These are phyloP conservation scores for Chrysolina haemoptera DNA, from an alignment of 2,888 invertebrate species.

Conservation along the genomic window DNA sequence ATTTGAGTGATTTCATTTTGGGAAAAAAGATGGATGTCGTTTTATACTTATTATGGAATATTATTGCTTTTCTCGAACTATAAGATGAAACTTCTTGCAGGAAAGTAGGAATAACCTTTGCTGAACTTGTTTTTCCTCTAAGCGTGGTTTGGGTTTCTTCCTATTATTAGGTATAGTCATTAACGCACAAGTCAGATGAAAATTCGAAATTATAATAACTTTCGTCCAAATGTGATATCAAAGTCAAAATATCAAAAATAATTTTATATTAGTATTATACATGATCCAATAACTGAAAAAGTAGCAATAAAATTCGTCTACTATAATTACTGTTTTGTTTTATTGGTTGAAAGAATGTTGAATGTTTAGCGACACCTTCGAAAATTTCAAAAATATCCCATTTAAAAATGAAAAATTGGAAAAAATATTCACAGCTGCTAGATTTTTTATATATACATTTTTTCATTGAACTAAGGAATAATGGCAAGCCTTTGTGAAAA, in stretches of 20 bases:
- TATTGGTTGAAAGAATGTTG: neutral
- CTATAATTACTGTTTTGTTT: neutral
- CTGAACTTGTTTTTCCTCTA: constrained; percentile 11
- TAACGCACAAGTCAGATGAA: constrained; percentile 10
- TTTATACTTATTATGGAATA: constrained; percentile 1
- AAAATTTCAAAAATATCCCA: too few relatives aligned
- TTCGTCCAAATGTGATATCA: constrained; percentile 29
- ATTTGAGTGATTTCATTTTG: neutral
- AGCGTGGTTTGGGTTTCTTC: constrained; percentile 22
- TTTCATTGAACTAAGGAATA: too few relatives aligned
- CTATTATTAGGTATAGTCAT: constrained; percentile 11
- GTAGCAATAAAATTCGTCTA: constrained; percentile 5
- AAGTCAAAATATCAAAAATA: constrained; percentile 26
- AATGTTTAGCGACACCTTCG: too few relatives aligned
- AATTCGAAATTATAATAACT: constrained; percentile 11
- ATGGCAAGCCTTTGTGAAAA: too few relatives aligned
- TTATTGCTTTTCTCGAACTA: neutral
- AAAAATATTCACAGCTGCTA: too few relatives aligned
- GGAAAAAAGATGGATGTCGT: neutral
- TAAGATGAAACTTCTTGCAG: neutral
- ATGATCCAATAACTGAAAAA: constrained; percentile 9
- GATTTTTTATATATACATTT: too few relatives aligned
- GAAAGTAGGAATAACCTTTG: constrained; percentile 6
- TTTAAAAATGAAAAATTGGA: too few relatives aligned
- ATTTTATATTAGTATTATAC: constrained; percentile 24